Evolutionary conservation across 2,888 invertebrate genomes (phyloP).

Genomic region (Bombylius major): DNA sequence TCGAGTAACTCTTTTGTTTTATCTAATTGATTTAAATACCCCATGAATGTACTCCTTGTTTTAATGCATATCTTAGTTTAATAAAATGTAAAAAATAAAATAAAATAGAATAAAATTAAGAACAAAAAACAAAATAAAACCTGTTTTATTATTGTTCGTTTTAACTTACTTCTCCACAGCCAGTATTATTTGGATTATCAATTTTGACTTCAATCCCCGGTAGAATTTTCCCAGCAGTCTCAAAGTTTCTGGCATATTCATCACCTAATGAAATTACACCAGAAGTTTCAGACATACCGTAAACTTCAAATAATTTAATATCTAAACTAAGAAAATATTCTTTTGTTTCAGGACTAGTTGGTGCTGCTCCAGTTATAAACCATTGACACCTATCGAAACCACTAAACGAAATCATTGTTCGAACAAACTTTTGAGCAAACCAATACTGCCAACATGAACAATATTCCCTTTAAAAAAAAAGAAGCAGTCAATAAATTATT

Average conservation of each 20-base stretch:
- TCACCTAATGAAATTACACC: slow-evolving; percentile 55
- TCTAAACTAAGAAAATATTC: slow-evolving; percentile 76
- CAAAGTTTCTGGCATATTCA: slow-evolving; percentile 38
- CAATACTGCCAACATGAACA: slow-evolving; percentile 56
- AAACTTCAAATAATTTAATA: slow-evolving; percentile 66
- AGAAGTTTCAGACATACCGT: slow-evolving; percentile 78
- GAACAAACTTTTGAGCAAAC: slow-evolving; percentile 64
- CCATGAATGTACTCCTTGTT: slow-evolving; percentile 81
- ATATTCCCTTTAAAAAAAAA: slow-evolving; percentile 26
- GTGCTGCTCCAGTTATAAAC: slow-evolving; percentile 70
- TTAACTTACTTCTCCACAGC: slow-evolving; percentile 49
- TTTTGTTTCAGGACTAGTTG: slow-evolving; percentile 64
- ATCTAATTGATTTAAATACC: slow-evolving; percentile 57
- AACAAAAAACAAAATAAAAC: too few species aligned
- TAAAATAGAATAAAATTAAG: too few species aligned
- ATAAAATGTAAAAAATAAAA: not conserved
- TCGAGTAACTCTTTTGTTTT: slow-evolving; percentile 64
- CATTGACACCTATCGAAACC: slow-evolving; percentile 61
- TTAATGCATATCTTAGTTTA: slow-evolving; percentile 47
- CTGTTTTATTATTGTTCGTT: slow-evolving; percentile 17
- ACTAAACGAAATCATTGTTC: not conserved
- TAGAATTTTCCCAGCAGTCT: slow-evolving; percentile 55
- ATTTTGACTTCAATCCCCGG: slow-evolving; percentile 54
- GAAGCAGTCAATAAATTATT: not conserved
- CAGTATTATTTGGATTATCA: slow-evolving; percentile 49